These are phyloP conservation scores for Lanistes nyassanus DNA, from an alignment of 1,140 invertebrate species.

Conservation along the genomic window DNA sequence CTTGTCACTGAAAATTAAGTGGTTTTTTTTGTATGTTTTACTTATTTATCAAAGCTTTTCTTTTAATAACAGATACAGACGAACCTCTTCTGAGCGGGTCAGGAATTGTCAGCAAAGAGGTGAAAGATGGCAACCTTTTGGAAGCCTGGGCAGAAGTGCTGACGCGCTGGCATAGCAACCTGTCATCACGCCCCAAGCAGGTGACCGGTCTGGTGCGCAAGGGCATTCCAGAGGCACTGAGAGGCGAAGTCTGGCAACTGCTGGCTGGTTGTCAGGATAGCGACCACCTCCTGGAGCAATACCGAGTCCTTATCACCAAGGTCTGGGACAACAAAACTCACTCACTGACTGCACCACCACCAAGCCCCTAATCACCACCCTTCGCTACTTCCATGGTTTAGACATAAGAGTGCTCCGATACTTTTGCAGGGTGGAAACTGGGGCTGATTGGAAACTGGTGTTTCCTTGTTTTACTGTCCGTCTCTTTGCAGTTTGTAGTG, in stretches of 20 bases:
- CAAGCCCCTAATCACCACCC: no score
- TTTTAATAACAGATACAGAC: slow-evolving; percentile 76
- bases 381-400: no score
- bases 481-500: no score
- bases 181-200: slow-evolving; percentile 60
- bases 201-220: slow-evolving; percentile 71
- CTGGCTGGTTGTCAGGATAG: slow-evolving; percentile 87
- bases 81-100: slow-evolving; percentile 96
- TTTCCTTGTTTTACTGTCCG: no score
- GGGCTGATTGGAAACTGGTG: no score
- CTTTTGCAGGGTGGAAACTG: no score
- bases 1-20: no score
- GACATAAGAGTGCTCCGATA: no score
- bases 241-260: slow-evolving; percentile 97
- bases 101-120: slow-evolving; percentile 95
- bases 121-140: slow-evolving; percentile 90
- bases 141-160: slow-evolving; percentile 93
- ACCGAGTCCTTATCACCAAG: slow-evolving; percentile 91
- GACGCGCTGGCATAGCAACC: slow-evolving; percentile 76
- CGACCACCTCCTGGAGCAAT: slow-evolving; percentile 90
- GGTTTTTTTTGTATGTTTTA: no score
- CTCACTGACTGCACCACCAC: no score
- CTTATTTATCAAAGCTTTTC: not conserved
- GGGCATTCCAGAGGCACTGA: slow-evolving; percentile 89
- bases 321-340: no score